These are phyloP conservation scores for Rhagium mordax DNA, from an alignment of 2,888 invertebrate species.

Conservation along the genomic window DNA sequence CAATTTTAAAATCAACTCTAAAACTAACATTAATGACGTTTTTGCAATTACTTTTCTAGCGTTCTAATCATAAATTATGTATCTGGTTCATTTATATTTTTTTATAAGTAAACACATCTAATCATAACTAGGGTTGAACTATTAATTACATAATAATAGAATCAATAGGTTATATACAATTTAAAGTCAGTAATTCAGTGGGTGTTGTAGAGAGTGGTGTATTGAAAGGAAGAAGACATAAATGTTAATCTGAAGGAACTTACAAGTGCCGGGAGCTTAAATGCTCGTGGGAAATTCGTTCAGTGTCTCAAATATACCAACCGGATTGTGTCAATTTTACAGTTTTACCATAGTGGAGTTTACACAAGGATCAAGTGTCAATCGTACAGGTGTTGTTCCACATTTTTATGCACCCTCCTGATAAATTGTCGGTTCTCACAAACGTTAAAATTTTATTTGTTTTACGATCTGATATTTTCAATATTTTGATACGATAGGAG, in stretches of 20 bases:
- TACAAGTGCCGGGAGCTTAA: slow-evolving; percentile 48
- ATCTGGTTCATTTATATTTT: too few relatives aligned
- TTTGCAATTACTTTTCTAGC: too few relatives aligned
- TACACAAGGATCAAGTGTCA: slow-evolving; percentile 32
- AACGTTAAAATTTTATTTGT: slow-evolving; percentile 22
- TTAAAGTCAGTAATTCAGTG: neutral
- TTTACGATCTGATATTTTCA: slow-evolving; percentile 31
- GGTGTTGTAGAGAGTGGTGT: neutral
- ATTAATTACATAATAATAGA: too few relatives aligned
- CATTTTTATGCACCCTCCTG: slow-evolving; percentile 39
- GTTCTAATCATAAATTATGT: too few relatives aligned
- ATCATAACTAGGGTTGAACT: too few relatives aligned
- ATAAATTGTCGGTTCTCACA: slow-evolving; percentile 11
- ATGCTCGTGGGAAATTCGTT: slow-evolving; percentile 61
- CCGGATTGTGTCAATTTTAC: slow-evolving; percentile 29
- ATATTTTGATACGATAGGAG: neutral
- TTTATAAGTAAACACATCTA: too few relatives aligned
- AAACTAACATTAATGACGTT: too few relatives aligned
- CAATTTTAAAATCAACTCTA: too few relatives aligned
- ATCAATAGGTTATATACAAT: too few relatives aligned
- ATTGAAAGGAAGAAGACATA: slow-evolving; percentile 30
- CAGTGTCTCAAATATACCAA: slow-evolving; percentile 33
- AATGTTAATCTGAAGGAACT: slow-evolving; percentile 19
- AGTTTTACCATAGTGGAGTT: slow-evolving; percentile 14
- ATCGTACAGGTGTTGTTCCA: slow-evolving; percentile 32